A percentile compares a stretch with the other conserved stretches of the same genome.
phyloP scores from a whole-genome alignment of 2,888 invertebrate genomes.

The Cinara cedri region DNA sequence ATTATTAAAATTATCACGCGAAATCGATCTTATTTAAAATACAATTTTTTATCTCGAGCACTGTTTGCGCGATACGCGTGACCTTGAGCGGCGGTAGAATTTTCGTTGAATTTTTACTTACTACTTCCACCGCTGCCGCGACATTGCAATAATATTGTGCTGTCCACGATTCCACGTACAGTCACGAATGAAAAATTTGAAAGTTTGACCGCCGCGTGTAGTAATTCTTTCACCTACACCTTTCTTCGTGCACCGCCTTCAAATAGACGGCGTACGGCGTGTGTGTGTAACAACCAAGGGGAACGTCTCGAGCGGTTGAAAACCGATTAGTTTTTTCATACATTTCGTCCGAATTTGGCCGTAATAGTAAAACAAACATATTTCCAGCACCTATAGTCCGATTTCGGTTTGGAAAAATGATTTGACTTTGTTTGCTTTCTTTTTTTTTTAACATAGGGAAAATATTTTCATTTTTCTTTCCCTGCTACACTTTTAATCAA shows the following conservation, averaged over 20 bases:
- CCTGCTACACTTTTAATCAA: too few relatives aligned
- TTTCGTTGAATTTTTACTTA: not conserved
- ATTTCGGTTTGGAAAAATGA: too few relatives aligned
- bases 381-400: too few relatives aligned
- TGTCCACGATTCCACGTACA: not conserved
- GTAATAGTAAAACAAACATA: too few relatives aligned
- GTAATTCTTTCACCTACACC: slow-evolving; percentile 41
- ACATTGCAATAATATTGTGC: not conserved
- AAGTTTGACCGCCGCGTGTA: not conserved
- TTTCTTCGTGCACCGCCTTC: slow-evolving; percentile 25
- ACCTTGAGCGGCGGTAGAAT: slow-evolving; percentile 6
- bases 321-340: too few relatives aligned
- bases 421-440: too few relatives aligned
- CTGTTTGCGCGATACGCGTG: slow-evolving; percentile 12
- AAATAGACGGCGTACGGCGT: not conserved
- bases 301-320: not conserved
- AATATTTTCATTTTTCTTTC: too few relatives aligned
- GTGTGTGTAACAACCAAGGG: too few relatives aligned
- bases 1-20: too few relatives aligned
- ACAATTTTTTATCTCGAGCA: slow-evolving; percentile 38
- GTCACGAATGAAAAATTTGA: not conserved
- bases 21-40: too few relatives aligned
- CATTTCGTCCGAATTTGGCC: too few relatives aligned
- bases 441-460: too few relatives aligned
- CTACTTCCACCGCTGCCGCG: not conserved